These are phyloP conservation scores for Gasterosteus aculeatus DNA, from an alignment of 2,113 vertebrate genomes.

Conservation along the genomic window DNA sequence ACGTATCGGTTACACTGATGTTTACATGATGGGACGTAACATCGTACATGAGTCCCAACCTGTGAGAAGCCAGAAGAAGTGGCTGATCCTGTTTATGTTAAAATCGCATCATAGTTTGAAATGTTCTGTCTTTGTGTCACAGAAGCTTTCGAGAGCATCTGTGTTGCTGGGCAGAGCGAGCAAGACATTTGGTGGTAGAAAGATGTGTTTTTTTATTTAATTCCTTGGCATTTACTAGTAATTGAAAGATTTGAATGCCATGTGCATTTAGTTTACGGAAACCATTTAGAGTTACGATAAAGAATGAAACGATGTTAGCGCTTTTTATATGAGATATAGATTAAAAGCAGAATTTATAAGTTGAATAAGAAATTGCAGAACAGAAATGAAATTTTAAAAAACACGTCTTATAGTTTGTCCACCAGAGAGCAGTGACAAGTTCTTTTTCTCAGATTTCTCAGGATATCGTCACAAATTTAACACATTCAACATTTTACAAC, in stretches of 20 bases:
- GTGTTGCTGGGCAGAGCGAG: neutral
- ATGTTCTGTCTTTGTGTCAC: neutral
- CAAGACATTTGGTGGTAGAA: neutral
- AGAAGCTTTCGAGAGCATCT: neutral
- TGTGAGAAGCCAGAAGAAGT: neutral
- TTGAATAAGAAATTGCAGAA: neutral
- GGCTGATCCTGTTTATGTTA: conserved; percentile 1
- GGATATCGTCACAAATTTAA: neutral
- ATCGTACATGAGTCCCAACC: neutral
- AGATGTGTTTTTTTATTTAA: neutral
- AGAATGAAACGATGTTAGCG: neutral
- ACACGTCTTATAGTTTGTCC: neutral
- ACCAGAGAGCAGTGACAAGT: neutral
- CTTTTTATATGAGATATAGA: neutral
- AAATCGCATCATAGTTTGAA: neutral
- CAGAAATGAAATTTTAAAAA: neutral
- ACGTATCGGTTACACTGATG: neutral
- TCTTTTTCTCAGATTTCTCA: neutral
- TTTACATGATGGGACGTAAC: neutral
- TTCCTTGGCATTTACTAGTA: neutral
- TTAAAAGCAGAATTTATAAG: neutral
- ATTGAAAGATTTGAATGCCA: neutral
- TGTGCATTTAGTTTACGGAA: neutral
- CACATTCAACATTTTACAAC: neutral
- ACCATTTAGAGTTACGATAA: neutral